Evolutionary conservation across 2,888 invertebrate species (phyloP), one percentile per base, ranked within the genome.

Genomic region (Chaetogeoica ovagalla): DNA sequence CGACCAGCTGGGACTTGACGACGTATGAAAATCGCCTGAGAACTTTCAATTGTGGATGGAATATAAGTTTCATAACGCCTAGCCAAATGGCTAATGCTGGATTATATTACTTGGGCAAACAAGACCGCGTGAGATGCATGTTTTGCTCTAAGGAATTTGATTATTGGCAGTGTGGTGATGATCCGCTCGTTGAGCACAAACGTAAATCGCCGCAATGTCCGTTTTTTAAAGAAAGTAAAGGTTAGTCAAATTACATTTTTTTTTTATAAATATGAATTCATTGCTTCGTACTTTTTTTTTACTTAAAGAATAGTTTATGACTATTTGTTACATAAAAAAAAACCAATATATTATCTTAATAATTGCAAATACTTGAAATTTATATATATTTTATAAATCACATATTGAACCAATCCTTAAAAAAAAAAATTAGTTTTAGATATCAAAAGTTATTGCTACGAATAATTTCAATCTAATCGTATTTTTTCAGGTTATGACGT

Each of bases 131-230:
- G 17, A 90, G 91, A 82, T 96, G 95, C 86, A 91, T 93, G 74
- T 94, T 92, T 86, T 94, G 94, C 86, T 90, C 91, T 83, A 90
- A 93, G 73, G 92, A 94, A 86, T 91, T 95, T 81, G 92, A 92
- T 85, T 89, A 91, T 82, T 96, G 96, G 96, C 90, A 91, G 83
- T 89, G 88, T 83, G 92, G 91, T n/a, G 96, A 96, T 86, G 91
- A 92, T 85, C 93, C 95, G 3, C 90, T 92, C 85, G 88, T 88
- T 30, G 95, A 96, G 85, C 96, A 96, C 86, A 88, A 90, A 83
- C 89, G 91, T 74, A 94, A 93, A 91, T 93, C 93, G 60, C 92
- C 92, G 1, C 90, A 91, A 83, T 96, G 96, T 85, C 91, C 93
- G 3, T 92, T 95, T 84, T 86, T 96, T 66, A 88, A 57, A n/a